Evolutionary conservation across 2,888 invertebrate genomes (phyloP), one percentile per base, ranked within the genome.

Genomic region (Chaetogeoica ovagalla): DNA sequence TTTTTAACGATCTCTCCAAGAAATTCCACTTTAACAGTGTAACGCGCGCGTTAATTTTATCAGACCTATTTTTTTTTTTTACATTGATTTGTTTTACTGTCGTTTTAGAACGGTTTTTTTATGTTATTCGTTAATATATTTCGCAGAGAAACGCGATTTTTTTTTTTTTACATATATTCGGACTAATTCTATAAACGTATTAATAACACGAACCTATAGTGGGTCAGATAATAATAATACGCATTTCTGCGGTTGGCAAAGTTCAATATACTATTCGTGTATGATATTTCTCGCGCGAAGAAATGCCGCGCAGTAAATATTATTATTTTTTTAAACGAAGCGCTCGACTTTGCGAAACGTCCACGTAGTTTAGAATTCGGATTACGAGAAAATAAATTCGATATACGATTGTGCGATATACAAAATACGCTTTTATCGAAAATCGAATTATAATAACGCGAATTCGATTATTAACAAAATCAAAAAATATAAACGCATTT

Each of bases 121-220:
- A n/a, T n/a, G n/a, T n/a, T n/a, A n/a, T 70, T 57, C 23, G 43
- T 62, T 30, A n/a, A n/a, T n/a, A 30, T 62, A 39, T 70, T 63
- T 73, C 52, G 37, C 13, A 60, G 19, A 23, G 21, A 52, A 69
- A 52, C 68, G 30, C 30, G 30, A 30, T 30, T 30, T 30, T 30
- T 30, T 30, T 19, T 63, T 74, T 74, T 74, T 74, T n/a, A n/a
- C n/a, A n/a, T n/a, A 69, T 62, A 77, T 37, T 77, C 52, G 62
- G 60, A 76, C 30, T 30, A 30, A n/a, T 30, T 17, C 66, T 76
- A 76, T 59, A 59, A 76, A 76, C 39, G 39, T 23, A 21, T 73
- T 9, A 48, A 48, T 13, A 74, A 57, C 68, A n/a, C n/a, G 4
- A 60, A 60, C 30, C 30, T 52, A n/a, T 48, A 69, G 69, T 69